A percentile compares a stretch with the other conserved stretches of the same genome.
These are phyloP conservation scores for Holothuria leucospilota DNA, from an alignment of 53 echinoderm and acorn worm genomes.

Conservation along the genomic window DNA sequence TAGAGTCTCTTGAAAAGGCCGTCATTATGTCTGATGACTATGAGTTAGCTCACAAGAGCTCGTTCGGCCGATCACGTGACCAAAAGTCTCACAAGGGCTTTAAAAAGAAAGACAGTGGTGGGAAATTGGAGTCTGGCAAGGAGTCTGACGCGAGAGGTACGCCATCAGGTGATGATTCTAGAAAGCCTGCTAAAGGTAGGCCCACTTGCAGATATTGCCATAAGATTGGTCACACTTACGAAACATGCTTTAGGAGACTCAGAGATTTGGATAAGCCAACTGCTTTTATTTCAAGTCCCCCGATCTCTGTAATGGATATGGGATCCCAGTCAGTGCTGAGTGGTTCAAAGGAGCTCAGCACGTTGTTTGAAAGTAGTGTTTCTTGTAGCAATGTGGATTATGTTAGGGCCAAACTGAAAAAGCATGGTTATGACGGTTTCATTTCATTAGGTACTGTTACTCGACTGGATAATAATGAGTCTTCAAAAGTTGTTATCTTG, in stretches of 20 bases:
- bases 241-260: slow-evolving; percentile 48
- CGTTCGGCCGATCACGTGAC: slow-evolving; percentile 15
- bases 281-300: not conserved
- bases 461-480: too few species aligned
- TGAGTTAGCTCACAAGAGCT: slow-evolving; percentile 58
- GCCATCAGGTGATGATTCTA: slow-evolving; percentile 13
- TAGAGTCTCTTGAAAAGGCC: slow-evolving; percentile 52
- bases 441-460: too few species aligned
- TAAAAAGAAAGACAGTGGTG: slow-evolving; percentile 17
- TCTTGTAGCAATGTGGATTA: too few species aligned
- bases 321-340: not conserved
- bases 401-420: too few species aligned
- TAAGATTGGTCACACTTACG: slow-evolving; percentile 52
- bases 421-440: too few species aligned
- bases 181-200: slow-evolving; percentile 19
- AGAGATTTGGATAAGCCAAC: slow-evolving; percentile 30
- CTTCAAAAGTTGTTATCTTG: too few species aligned
- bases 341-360: too few species aligned
- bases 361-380: too few species aligned
- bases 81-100: not conserved
- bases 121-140: slow-evolving; percentile 4
- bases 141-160: not conserved
- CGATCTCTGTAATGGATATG: not conserved
- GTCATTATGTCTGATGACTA: slow-evolving; percentile 64
- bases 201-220: slow-evolving; percentile 60